Conservation (phyloP, 2,797 vertebrate genomes). For the Coreius guichenoti region DNA sequence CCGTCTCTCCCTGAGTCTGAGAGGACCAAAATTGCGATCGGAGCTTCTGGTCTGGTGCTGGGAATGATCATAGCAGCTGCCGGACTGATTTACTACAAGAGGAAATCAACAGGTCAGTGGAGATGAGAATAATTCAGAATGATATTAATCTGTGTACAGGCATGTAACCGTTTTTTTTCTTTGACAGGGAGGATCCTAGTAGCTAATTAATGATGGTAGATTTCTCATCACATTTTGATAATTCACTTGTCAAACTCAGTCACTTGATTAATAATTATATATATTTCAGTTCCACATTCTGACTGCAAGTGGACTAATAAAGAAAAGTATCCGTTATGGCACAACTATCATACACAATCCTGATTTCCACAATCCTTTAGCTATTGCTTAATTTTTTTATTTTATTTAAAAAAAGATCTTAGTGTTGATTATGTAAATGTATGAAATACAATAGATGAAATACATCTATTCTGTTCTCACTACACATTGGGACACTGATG, state of each 20-base stretch:
- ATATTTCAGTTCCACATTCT: neutral
- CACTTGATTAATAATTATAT: neutral
- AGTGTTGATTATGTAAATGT: too few relatives aligned
- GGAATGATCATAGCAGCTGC: constrained; percentile 69
- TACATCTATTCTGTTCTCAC: too few relatives aligned
- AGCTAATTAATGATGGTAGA: constrained; percentile 7
- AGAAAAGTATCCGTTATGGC: too few relatives aligned
- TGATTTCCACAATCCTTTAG: too few relatives aligned
- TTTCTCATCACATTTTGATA: neutral
- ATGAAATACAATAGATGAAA: too few relatives aligned
- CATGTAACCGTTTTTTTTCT: neutral
- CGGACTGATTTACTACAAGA: constrained; percentile 72
- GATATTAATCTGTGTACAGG: neutral
- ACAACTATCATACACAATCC: too few relatives aligned
- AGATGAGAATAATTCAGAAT: neutral
- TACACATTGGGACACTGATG: too few relatives aligned
- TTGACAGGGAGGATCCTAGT: constrained; percentile 27
- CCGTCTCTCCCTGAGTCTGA: constrained; percentile 66
- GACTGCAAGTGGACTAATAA: too few relatives aligned
- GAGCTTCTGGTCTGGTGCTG: constrained; percentile 70
- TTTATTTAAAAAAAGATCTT: too few relatives aligned
- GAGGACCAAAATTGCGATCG: constrained; percentile 68
- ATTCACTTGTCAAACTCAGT: neutral
- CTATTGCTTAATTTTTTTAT: too few relatives aligned
- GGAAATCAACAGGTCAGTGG: constrained; percentile 59